Base-by-base conservation (phyloP, 2,113 vertebrate genomes). In the Upupa epops region DNA sequence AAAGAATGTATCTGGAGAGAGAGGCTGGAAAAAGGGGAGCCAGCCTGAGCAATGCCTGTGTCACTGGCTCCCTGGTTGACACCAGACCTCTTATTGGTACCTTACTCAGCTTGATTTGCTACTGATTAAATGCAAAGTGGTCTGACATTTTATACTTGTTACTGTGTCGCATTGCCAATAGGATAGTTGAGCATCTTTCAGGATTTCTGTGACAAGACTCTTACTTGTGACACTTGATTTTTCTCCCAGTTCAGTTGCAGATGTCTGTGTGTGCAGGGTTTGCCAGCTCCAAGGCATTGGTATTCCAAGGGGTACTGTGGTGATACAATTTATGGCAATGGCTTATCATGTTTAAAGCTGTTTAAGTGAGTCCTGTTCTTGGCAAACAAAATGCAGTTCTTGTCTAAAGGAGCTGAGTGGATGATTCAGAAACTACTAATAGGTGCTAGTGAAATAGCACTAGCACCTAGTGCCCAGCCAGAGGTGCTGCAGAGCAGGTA, bases 331-430 rank as follows among this genome's bases (percentile, higher is more conserved):
- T 92, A 83, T 88, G 89, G 71, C 0, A 3, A 93, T 80, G 68
- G 52, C 36, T 89, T 88, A 48, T 66, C 83, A 80, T 92, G 92
- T 91, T 88, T 82, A 89, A 75, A 89, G 61, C 86, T 92, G 52
- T 8, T 0, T 79, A 88, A 91, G 36, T 88, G 58, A 68, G 61
- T 31, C 34, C 49, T 81, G 56, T 84, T 68, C 6, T 0, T 87
- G 89, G 88, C 55, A 88, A 94, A 84, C 3, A 11, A 88, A 61
- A 79, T 55, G n/a, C 19, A 34, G 59, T 51, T 94, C 80, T 71
- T 94, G 40, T 88, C 49, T 81, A 37, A 79, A 85, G 72, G 34
- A 84, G 51, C 86, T 74, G 37, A 93, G 52, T 84, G 60, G 75
- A 73, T 94, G 76, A 87, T 89, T 92, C 78, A 92, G 85, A 80